Percentiles rank a stretch among this genome's conserved stretches.
Conservation (phyloP, 2,797 vertebrate genomes). For the Myotis daubentonii region DNA sequence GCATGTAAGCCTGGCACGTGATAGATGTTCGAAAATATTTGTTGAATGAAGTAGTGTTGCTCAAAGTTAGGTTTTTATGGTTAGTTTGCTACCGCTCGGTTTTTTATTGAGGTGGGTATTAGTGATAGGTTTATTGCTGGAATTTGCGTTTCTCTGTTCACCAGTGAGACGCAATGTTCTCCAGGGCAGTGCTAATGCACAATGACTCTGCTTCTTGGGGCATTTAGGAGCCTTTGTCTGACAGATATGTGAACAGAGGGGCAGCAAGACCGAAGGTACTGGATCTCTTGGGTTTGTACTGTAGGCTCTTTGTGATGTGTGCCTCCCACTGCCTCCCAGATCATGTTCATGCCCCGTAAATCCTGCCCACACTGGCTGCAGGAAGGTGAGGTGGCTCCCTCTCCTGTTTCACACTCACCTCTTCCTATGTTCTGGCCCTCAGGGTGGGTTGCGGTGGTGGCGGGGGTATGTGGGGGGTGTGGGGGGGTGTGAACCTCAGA, state of each 20-base stretch:
- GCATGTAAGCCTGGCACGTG: not conserved
- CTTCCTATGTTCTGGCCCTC: not conserved
- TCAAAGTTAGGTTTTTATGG: not conserved
- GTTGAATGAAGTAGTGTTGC: not conserved
- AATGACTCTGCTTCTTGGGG: not conserved
- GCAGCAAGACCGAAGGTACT: rapidly evolving
- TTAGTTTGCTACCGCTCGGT: not conserved
- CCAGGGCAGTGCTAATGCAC: not conserved
- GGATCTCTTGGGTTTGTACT: no score
- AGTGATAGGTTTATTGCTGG: rapidly evolving
- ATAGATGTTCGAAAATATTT: not conserved
- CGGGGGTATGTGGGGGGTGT: no score
- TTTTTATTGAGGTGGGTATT: not conserved
- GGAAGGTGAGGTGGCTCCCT: not conserved
- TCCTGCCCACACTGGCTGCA: rapidly evolving
- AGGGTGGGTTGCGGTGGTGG: rapidly evolving
- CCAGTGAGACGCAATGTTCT: not conserved
- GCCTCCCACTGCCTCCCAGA: not conserved
- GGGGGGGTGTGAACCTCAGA: not conserved
- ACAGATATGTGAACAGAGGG: not conserved
- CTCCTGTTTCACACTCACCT: not conserved
- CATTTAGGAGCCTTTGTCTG: not conserved
- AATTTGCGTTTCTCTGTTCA: not conserved
- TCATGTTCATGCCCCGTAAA: rapidly evolving
- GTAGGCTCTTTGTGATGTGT: not conserved